A percentile compares a stretch with the other conserved stretches of the same genome.
phyloP scores from a whole-genome alignment of 2,113 vertebrate genomes.

The Eulacestoma nigropectus region DNA sequence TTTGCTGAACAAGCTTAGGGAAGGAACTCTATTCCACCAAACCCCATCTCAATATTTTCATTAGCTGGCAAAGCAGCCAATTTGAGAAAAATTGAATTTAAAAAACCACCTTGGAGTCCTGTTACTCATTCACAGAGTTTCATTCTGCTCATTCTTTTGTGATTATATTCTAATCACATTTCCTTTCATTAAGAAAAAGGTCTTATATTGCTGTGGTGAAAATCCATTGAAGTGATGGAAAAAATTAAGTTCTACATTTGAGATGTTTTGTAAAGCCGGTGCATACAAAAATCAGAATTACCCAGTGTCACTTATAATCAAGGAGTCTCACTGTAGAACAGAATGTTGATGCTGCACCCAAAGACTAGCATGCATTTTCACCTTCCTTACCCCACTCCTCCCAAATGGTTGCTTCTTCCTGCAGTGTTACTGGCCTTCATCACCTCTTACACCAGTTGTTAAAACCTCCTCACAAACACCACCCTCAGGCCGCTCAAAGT shows the following conservation, averaged over 20 bases:
- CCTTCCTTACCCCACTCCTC: not conserved
- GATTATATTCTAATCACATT: not conserved
- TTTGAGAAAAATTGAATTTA: not conserved
- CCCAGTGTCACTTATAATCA: not conserved
- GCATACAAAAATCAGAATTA: not conserved
- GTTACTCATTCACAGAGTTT: not conserved
- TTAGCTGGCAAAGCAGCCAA: not conserved
- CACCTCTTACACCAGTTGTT: not conserved
- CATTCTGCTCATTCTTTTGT: not conserved
- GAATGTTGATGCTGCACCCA: not conserved
- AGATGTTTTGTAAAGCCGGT: not conserved
- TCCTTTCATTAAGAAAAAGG: not conserved
- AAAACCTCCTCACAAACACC: not conserved
- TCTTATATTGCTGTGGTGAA: not conserved
- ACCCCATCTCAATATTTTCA: not conserved
- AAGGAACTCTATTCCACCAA: not conserved
- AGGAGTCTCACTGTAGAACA: not conserved
- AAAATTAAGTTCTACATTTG: not conserved
- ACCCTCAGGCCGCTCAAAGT: not conserved
- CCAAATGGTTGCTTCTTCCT: not conserved
- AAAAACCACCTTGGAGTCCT: not conserved
- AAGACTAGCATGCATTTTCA: not conserved
- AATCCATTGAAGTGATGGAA: not conserved
- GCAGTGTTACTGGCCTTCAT: not conserved
- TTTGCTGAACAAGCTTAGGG: not conserved